A percentile compares a stretch with the other conserved stretches of the same genome.
Conservation (phyloP, 2,888 invertebrate genomes). For the Drosophila nigricruria region DNA sequence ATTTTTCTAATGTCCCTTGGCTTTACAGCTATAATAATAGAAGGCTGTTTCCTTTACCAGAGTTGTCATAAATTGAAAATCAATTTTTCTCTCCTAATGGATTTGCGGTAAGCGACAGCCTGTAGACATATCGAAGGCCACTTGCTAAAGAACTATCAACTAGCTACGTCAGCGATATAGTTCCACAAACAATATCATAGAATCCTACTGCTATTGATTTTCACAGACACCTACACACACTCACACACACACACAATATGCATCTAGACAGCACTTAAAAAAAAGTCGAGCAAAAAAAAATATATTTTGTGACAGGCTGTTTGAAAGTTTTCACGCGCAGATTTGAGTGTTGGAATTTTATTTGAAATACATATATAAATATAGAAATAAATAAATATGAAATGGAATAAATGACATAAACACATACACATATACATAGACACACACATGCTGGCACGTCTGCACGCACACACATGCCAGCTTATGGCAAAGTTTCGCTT, state of each 20-base stretch:
- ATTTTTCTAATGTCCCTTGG: no score
- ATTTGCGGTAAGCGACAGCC: constrained; percentile 39
- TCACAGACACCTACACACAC: constrained; percentile 19
- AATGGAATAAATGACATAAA: constrained; percentile 25
- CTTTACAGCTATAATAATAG: not conserved
- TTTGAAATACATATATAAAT: constrained; percentile 35
- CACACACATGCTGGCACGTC: constrained; percentile 25
- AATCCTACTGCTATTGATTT: constrained; percentile 45
- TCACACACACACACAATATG: constrained; percentile 2
- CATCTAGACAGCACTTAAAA: constrained; percentile 41
- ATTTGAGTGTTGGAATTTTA: constrained; percentile 63
- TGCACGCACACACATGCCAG: constrained; percentile 47
- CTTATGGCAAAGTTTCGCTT: constrained; percentile 49
- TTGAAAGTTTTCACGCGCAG: constrained; percentile 54
- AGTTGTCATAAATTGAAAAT: constrained; percentile 15
- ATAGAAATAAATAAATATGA: constrained; percentile 3
- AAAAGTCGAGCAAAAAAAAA: constrained; percentile 25
- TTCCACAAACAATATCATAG: constrained; percentile 26
- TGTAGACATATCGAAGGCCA: constrained; percentile 21
- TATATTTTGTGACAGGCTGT: constrained; percentile 53
- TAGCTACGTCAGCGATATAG: constrained; percentile 48
- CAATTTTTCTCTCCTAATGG: constrained; percentile 34
- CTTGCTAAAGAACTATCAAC: constrained; percentile 23
- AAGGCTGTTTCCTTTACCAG: not conserved
- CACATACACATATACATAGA: constrained; percentile 14